Evolutionary conservation across 2,888 invertebrate species (phyloP).

Genomic region (Eupithecia exiguata): DNA sequence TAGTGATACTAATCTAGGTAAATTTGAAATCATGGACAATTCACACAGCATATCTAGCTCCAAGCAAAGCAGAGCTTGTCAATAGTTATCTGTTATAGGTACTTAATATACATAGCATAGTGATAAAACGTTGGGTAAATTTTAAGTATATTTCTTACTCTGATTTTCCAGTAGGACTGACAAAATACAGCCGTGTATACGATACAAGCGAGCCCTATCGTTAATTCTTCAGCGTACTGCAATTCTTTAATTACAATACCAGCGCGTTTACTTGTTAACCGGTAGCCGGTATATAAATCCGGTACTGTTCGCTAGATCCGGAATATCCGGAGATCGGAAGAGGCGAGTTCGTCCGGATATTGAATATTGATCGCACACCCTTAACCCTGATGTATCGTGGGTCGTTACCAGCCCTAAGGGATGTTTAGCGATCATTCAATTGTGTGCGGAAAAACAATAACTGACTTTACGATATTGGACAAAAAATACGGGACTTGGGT

Average conservation of each 20-base stretch:
- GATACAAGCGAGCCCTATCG: not conserved
- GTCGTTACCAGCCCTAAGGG: conserved; percentile 71
- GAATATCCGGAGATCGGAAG: conserved; percentile 77
- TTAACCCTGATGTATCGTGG: conserved; percentile 79
- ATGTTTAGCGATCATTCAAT: conserved; percentile 74
- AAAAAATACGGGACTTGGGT: conserved; percentile 15
- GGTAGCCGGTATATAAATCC: conserved; percentile 55
- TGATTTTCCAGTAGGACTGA: not conserved
- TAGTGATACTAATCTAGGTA: no score
- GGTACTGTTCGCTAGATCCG: conserved; percentile 68
- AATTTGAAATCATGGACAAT: no score
- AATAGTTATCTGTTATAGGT: no score
- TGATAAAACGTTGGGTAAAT: no score
- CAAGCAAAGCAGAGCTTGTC: no score
- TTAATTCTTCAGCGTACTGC: conserved; percentile 16
- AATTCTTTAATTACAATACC: conserved; percentile 39
- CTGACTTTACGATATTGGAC: conserved; percentile 24
- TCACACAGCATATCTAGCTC: no score
- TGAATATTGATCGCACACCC: conserved; percentile 83
- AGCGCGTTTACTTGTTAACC: conserved; percentile 43
- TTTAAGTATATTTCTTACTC: no score
- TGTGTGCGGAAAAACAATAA: conserved; percentile 53
- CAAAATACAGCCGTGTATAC: not conserved
- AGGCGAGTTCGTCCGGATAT: conserved; percentile 81
- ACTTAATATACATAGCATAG: no score